Percentiles rank a stretch among this genome's conserved stretches.
Evolutionary conservation across 2,113 vertebrate species (phyloP).

Genomic region (Aramus guarauna): DNA sequence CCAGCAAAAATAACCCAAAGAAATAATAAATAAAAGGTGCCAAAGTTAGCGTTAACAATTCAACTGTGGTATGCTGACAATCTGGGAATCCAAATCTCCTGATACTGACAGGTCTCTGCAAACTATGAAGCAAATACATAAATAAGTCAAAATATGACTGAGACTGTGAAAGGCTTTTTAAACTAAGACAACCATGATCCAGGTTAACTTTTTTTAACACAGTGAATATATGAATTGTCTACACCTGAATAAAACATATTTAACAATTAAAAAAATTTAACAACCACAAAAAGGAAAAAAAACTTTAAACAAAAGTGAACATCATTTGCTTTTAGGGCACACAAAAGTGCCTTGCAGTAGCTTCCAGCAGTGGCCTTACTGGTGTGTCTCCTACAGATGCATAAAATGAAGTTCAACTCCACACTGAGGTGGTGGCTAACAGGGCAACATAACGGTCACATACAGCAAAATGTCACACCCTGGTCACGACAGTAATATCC

Average conservation of each 20-base stretch:
- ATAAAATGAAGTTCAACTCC: conserved; percentile 53
- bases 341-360: conserved; percentile 59
- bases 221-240: conserved; percentile 84
- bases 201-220: conserved; percentile 71
- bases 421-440: background rate
- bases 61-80: conserved; percentile 67
- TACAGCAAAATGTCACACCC: conserved; percentile 42
- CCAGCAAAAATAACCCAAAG: conserved; percentile 59
- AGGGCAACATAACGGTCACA: conserved; percentile 72
- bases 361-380: conserved; percentile 60
- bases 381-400: conserved; percentile 55
- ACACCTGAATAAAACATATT: conserved; percentile 81
- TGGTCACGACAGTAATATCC: conserved; percentile 22
- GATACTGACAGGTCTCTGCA: conserved; percentile 73
- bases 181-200: conserved; percentile 77
- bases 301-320: conserved; percentile 67
- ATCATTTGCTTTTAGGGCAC: conserved; percentile 65
- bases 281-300: conserved; percentile 78
- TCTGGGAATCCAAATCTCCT: conserved; percentile 67
- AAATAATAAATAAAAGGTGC: conserved; percentile 97
- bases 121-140: conserved; percentile 79
- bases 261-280: conserved; percentile 80
- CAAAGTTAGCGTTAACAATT: conserved; percentile 81
- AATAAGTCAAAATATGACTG: conserved; percentile 71
- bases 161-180: conserved; percentile 71